Evolutionary conservation across 2,888 invertebrate genomes (phyloP), one percentile per base, ranked within the genome.

Genomic region (Glaucopsyche alexis): DNA sequence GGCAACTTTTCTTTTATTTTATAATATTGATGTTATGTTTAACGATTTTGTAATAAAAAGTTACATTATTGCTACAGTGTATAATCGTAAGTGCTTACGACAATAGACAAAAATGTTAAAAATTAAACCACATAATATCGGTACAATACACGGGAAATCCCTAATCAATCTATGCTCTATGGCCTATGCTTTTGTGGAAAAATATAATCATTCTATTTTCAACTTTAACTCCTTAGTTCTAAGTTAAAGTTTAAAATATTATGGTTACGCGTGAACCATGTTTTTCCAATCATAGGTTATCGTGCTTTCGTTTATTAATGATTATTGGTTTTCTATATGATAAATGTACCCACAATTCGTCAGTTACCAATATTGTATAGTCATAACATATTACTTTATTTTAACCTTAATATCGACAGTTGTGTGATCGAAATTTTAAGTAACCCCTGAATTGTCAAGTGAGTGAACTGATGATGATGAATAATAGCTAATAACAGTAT

Each of bases 281-380:
- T 38, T 60, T 38, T 60, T 60, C 60, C 29, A 60, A 38, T 60
- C 60, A 60, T 38, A 29, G 60, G 60, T 29, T 13, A 29, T 60
- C 60, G 60, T 60, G 11, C 13, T 60, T 60, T 60, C 29, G 29
- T 60, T 47, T 4, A 29, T 29, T 29, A 29, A 29, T 2, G 29
- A 4, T 4, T 55, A 60, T 5, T 60, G 19, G 55, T 60, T 60
- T 29, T 60, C 60, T 19, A 55, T 55, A 14, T 60, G 29, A 6
- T 29, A n/a, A n/a, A n/a, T n/a, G n/a, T n/a, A n/a, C n/a, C n/a
- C n/a, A 14, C 13, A 38, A 38, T 60, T 13, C 14, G 29, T 60
- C 29, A 38, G 13, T 55, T 55, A 55, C 11, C 60, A 13, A 29
- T 38, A 60, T 60, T 13, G 50, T 49, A 9, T 49, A 14, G 14